Conservation (phyloP, 2,797 vertebrate species). For the Notolabrus celidotus region DNA sequence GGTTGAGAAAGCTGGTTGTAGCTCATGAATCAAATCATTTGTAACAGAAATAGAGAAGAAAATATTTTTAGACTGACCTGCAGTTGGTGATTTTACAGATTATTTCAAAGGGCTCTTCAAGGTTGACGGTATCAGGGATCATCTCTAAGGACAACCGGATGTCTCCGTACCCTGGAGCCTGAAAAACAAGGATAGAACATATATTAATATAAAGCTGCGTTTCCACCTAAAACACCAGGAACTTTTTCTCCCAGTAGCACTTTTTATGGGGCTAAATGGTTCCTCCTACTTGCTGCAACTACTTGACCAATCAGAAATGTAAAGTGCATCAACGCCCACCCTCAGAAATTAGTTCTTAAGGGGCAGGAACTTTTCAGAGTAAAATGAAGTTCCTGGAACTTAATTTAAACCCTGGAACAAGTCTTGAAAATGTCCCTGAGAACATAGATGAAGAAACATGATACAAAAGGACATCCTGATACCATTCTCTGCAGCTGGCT, state of each 20-base stretch:
- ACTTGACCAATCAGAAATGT: no score
- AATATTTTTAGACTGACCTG: constrained; percentile 85
- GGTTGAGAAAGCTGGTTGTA: neutral
- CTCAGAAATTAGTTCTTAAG: no score
- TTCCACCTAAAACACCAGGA: neutral
- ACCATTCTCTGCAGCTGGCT: constrained; percentile 99
- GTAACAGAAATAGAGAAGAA: neutral
- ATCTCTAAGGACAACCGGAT: constrained; percentile 94
- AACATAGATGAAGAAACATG: no score
- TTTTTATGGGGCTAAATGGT: neutral
- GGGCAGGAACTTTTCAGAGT: no score
- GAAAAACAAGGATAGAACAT: neutral
- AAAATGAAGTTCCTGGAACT: no score
- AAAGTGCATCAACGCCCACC: no score
- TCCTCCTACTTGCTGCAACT: no score
- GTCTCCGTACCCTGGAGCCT: constrained; percentile 98
- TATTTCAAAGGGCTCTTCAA: constrained; percentile 97
- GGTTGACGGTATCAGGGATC: constrained; percentile 96
- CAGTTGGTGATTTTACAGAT: constrained; percentile 99
- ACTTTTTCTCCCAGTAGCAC: neutral
- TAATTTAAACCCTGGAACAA: no score
- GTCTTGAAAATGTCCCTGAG: no score
- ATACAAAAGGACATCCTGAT: no score
- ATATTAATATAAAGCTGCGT: neutral
- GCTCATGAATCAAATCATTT: neutral